Base-by-base conservation (phyloP, 2,888 invertebrate species). In the Drosophila anomalata region DNA sequence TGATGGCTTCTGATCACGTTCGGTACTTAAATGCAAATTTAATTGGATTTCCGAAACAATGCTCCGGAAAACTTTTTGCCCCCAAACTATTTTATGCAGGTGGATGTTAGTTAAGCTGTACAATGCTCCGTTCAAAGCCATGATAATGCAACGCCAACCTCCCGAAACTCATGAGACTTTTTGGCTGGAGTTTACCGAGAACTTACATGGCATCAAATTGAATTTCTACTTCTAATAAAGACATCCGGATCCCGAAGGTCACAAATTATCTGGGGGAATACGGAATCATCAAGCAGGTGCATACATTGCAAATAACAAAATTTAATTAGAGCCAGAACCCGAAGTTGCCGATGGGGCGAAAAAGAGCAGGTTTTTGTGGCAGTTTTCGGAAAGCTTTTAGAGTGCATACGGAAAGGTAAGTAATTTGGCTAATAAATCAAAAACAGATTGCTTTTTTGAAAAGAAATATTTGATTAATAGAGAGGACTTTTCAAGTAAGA, bases 11-110 rank as follows among this genome's bases (percentile, higher is more conserved):
- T 51, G 71, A 71, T 58, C 59, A 51, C 67, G 71, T 70, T 55
- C 54, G 41, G 51, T 51, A 44, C 53, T 55, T 56, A 67, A 80
- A 75, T 81, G 62, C 55, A 66, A 72, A 61, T 63, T 72, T 81
- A 78, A 87, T 87, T 81, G 73, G 58, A 74, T 84, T 76, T 55
- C 12, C 20, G 63, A 56, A 56, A 66, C 55, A 63, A 66, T 41
- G 52, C 44, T 20, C 17, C 36, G 42, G 29, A 26, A 67, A 76
- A 77, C 54, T 53, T 73, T 44, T 50, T 51, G 55, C 33, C 65
- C 44, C 17, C 41, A 14, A 41, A 63, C 51, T 41, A 17, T 17
- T 17, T 17, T 17, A 26, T 62, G 14, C 54, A 53, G 51, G 36
- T 46, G 31, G 29, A 24, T 46, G 57, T 55, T 65, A 20, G 57